Percentiles rank a stretch among this genome's conserved stretches.
Conservation (phyloP, 2,797 vertebrate genomes). For the Clamator glandarius region DNA sequence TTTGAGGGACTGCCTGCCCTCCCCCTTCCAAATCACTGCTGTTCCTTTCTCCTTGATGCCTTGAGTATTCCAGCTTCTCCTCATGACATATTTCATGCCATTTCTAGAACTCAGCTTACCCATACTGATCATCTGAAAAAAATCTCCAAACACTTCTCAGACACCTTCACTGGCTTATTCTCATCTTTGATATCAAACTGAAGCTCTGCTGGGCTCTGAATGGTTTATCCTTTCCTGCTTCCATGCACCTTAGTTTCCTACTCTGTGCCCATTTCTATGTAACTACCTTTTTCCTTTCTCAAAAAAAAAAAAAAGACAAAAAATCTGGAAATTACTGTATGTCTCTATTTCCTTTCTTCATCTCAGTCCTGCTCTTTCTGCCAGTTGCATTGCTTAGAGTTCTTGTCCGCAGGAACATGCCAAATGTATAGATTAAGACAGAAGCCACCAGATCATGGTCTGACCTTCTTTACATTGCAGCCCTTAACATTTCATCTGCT, state of each 20-base stretch:
- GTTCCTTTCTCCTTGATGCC: neutral
- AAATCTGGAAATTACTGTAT: neutral
- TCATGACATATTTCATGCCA: neutral
- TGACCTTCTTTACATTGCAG: neutral
- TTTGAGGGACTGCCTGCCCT: neutral
- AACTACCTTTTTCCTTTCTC: neutral
- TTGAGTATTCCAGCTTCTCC: neutral
- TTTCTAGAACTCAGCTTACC: neutral
- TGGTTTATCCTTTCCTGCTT: neutral
- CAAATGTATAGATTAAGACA: neutral
- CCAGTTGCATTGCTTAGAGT: neutral
- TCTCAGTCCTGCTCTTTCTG: neutral
- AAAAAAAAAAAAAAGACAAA: neutral
- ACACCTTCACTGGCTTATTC: neutral
- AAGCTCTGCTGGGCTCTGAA: neutral
- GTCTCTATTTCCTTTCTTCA: neutral
- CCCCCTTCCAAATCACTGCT: neutral
- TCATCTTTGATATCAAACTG: neutral
- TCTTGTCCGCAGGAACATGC: neutral
- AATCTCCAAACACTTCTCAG: neutral
- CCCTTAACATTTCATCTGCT: neutral
- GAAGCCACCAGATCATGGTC: neutral
- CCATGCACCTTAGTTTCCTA: neutral
- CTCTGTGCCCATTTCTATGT: neutral
- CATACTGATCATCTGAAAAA: neutral